phyloP scores from a whole-genome alignment of 1,140 invertebrate genomes.

The Augochlora pura region DNA sequence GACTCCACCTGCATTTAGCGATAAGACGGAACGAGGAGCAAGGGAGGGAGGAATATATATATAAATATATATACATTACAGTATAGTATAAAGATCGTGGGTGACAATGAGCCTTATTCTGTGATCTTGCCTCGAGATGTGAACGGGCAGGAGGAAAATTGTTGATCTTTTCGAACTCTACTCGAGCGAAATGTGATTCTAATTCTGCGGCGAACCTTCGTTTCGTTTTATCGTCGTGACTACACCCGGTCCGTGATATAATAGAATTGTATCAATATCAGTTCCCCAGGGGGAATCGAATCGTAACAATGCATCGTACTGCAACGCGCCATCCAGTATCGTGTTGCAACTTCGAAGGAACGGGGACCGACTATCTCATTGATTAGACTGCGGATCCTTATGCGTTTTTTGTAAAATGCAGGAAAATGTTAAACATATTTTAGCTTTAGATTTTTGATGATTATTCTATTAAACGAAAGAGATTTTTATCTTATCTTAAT shows the following conservation, averaged over 20 bases:
- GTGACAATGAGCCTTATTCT: constrained; percentile 59
- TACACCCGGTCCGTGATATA: constrained; percentile 19
- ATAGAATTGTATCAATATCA: background rate
- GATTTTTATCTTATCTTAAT: too few relatives aligned
- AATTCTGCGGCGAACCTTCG: constrained; percentile 13
- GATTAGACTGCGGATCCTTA: too few relatives aligned
- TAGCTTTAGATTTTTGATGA: too few relatives aligned
- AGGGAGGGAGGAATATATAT: constrained; percentile 10
- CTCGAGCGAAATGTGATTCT: constrained; percentile 46
- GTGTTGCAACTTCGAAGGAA: too few relatives aligned
- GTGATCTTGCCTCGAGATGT: constrained; percentile 55
- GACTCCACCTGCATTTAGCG: constrained; percentile 81
- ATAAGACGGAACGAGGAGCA: constrained; percentile 36
- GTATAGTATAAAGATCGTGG: constrained; percentile 5
- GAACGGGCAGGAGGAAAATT: constrained; percentile 26
- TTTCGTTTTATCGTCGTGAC: background rate
- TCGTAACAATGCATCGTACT: too few relatives aligned
- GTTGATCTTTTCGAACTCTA: constrained; percentile 56
- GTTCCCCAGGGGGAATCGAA: too few relatives aligned
- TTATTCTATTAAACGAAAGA: too few relatives aligned
- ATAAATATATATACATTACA: too few relatives aligned
- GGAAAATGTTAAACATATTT: too few relatives aligned
- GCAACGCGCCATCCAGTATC: too few relatives aligned
- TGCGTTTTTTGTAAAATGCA: too few relatives aligned
- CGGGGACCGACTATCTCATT: too few relatives aligned